Conservation (phyloP, 1,140 invertebrate genomes). For the Magallana ariakensis region DNA sequence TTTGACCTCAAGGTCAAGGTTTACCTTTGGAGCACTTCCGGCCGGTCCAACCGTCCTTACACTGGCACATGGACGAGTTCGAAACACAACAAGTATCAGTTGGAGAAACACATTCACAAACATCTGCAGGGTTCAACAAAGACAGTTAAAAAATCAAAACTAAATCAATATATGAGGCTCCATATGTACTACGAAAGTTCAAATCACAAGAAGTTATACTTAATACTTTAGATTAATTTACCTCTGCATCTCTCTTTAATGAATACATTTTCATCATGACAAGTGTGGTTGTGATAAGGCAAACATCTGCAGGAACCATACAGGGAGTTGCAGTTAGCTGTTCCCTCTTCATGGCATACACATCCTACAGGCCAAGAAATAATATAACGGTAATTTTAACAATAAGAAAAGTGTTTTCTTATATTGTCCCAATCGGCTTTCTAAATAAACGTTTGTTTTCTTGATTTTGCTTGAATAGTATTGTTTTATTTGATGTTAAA, state of each 20-base stretch:
- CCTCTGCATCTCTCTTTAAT: neutral
- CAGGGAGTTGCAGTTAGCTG: neutral
- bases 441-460: too few relatives aligned
- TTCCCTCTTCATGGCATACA: constrained; percentile 17
- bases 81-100: constrained; percentile 2
- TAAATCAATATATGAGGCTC: neutral
- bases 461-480: too few relatives aligned
- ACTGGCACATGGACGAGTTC: neutral
- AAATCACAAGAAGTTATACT: neutral
- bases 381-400: too few relatives aligned
- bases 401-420: too few relatives aligned
- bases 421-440: too few relatives aligned
- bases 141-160: too few relatives aligned
- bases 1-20: too few relatives aligned
- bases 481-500: too few relatives aligned
- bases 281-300: constrained; percentile 3
- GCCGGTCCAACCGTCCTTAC: neutral
- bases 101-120: neutral
- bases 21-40: neutral
- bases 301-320: constrained; percentile 11
- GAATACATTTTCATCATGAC: constrained; percentile 1
- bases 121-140: neutral
- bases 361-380: neutral
- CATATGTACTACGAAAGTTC: neutral
- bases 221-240: too few relatives aligned